Evolutionary conservation across 2,113 vertebrate species (phyloP), one percentile per base, ranked within the genome.

Genomic region (Pseudorectes ferrugineus): DNA sequence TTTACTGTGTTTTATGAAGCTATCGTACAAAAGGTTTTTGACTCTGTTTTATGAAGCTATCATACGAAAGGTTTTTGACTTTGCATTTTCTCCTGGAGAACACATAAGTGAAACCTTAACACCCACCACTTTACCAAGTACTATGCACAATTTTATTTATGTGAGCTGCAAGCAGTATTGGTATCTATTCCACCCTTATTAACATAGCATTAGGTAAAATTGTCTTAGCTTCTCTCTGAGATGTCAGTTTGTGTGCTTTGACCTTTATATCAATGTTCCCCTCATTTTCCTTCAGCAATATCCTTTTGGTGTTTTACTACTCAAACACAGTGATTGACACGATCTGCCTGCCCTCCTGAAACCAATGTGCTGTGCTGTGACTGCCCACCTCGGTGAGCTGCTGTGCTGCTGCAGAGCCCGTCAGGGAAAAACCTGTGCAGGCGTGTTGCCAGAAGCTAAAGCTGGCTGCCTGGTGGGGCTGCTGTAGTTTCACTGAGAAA

Each of bases 1-100:
- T 89, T 88, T 52, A 65, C 88, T 82, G 31, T 78, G 21, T 35
- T 70, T 70, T 83, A 96, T 95, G 85, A 96, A 95, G 74, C 51
- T 66, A 14, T 80, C 2, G 24, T 51, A 81, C 55, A 77, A 62
- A 92, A 75, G 72, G 62, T 5, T 87, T 87, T 82, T 77, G 63
- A 94, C 80, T 40, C 9, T 61, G 26, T 65, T 88, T 65, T 80
- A 93, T 95, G 86, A 95, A 92, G 76, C 45, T 72, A 14, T 85
- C 24, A 58, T 42, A 76, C 52, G 79, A 75, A 90, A 92, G 62
- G 58, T 19, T 88, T 88, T 89, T 85, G 75, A 92, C 91, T 94
- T 91, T 59, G 29, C 21, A 5, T 75, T 91, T 92, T 80, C 43
- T 55, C 38, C 55, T 0, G 0, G 52, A 74, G 35, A 83, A 93